phyloP scores from a whole-genome alignment of 2,888 invertebrate genomes.

The Callosobruchus maculatus region DNA sequence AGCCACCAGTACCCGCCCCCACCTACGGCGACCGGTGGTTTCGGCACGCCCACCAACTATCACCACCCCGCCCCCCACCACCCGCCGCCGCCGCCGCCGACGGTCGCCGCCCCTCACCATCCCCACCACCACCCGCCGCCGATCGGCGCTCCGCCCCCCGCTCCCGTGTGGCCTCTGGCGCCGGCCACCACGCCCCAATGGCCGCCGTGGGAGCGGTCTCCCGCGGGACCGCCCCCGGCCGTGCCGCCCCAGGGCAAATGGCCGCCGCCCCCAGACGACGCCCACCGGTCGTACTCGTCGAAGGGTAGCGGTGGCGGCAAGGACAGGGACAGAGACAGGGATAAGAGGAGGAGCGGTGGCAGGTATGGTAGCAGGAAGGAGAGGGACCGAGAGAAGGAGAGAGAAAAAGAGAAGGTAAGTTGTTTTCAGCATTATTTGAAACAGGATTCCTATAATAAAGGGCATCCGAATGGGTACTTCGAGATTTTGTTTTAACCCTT shows the following conservation, averaged over 20 bases:
- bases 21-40: constrained; percentile 7
- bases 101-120: background rate
- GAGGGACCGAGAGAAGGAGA: constrained; percentile 25
- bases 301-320: constrained; percentile 16
- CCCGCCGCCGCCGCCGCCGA: constrained; percentile 23
- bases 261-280: constrained; percentile 12
- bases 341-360: constrained; percentile 49
- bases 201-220: constrained; percentile 28
- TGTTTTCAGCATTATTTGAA: background rate
- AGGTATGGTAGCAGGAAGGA: constrained; percentile 35
- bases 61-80: constrained; percentile 7
- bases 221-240: constrained; percentile 18
- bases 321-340: constrained; percentile 33
- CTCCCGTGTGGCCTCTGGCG: constrained; percentile 24
- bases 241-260: constrained; percentile 1
- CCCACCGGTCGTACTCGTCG: background rate
- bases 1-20: constrained; percentile 24
- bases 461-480: no score
- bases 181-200: constrained; percentile 24
- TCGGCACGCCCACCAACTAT: background rate
- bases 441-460: no score
- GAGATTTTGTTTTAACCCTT: background rate
- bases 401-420: constrained; percentile 28
- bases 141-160: constrained; percentile 18
- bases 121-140: background rate